Percentiles rank a stretch among this genome's conserved stretches.
phyloP scores from a whole-genome alignment of 2,113 vertebrate species.

The Macrotis lagotis region DNA sequence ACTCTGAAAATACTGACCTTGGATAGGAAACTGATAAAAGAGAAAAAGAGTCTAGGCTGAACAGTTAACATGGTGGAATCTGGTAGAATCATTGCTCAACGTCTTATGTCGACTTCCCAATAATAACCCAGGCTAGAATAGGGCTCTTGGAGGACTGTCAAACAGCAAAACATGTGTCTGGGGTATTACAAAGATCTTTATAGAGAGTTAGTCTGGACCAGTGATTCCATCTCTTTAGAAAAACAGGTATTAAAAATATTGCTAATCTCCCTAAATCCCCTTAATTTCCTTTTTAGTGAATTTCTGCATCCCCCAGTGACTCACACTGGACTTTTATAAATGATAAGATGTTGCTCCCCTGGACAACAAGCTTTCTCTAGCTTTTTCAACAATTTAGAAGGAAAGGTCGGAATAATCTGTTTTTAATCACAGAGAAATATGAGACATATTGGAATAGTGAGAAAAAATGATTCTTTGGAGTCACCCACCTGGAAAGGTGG shows the following conservation, averaged over 20 bases:
- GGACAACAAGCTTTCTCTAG: not conserved
- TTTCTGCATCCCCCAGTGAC: fast-evolving
- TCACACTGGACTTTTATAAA: slow-evolving; percentile 1
- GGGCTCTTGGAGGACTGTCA: not conserved
- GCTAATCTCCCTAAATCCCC: not conserved
- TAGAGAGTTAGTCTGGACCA: not conserved
- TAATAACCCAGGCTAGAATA: not conserved
- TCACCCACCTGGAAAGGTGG: not conserved
- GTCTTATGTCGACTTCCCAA: not conserved
- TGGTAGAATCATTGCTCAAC: not conserved
- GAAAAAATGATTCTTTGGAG: not conserved
- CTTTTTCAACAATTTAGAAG: not conserved
- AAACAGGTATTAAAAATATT: not conserved
- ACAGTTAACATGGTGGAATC: fast-evolving
- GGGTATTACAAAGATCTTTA: not conserved
- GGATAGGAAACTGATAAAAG: not conserved
- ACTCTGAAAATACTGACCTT: not conserved
- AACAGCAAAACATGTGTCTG: fast-evolving
- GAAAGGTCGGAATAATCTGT: not conserved
- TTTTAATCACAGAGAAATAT: not conserved
- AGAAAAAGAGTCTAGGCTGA: not conserved
- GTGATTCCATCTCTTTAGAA: not conserved
- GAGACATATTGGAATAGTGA: too few species aligned
- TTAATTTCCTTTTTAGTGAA: not conserved
- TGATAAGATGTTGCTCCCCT: not conserved